Evolutionary conservation across 2,113 vertebrate species (phyloP), one percentile per base, ranked within the genome.

Genomic region (Sarotherodon lohbergeri): DNA sequence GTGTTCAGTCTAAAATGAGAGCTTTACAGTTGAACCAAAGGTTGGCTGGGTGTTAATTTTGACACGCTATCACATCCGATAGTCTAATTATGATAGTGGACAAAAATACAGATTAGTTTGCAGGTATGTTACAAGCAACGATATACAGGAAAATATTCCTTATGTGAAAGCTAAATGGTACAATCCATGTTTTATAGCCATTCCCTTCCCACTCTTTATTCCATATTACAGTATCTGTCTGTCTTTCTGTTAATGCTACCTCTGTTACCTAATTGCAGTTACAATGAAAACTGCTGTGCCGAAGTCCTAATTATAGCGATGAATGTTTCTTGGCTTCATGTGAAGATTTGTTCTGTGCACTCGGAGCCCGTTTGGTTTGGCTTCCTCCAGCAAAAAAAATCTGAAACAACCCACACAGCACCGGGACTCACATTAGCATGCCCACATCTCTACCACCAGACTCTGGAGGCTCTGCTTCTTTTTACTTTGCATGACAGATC

Each of bases 251-350:
- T 78, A 78, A 52, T 52, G 46, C n/a, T 24, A 11, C 13, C 17
- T 68, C 59, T 4, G 82, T 84, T 50, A 34, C 52, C 16, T 84
- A 83, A 87, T 86, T 61, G 39, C 88, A 87, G 87, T 34, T 81
- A 78, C 73, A 6, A 43, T 80, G 48, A n/a, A 56, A 89, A 87
- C 48, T 41, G 36, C 88, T 63, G n/a, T 39, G 34, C 46, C 81
- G 27, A 32, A 13, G 1, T 71, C 76, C 85, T 89, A 73, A 90
- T 89, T 90, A 89, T 73, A 91, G 89, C 43, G 55, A 80, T 48
- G 32, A 86, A 80, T 71, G 48, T 89, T 88, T 84, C 86, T 89
- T 91, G 86, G 83, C 90, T 61, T 68, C 78, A 80, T 50, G n/a
- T 52, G 14, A 82, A 82, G 81, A 87, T 61, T 16, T 2, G 5